These are phyloP conservation scores for Rhagologus leucostigma DNA, from an alignment of 2,113 vertebrate genomes.

Conservation along the genomic window DNA sequence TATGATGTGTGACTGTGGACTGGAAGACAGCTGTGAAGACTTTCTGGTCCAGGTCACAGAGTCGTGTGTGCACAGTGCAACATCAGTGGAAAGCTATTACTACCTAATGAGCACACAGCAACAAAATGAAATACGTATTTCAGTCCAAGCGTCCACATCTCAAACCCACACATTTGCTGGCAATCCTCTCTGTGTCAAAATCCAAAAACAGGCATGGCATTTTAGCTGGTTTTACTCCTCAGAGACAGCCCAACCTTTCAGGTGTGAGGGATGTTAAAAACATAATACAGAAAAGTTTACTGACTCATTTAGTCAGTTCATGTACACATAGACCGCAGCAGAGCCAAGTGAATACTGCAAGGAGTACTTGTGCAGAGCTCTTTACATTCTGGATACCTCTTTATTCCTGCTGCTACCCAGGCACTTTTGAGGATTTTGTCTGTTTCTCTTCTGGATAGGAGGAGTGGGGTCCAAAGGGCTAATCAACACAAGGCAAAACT, in stretches of 20 bases:
- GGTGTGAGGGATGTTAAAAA: not conserved
- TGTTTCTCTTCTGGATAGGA: not conserved
- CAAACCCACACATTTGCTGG: not conserved
- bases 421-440: not conserved
- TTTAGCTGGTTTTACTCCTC: not conserved
- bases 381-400: not conserved
- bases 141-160: not conserved
- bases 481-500: not conserved
- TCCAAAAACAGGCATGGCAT: not conserved
- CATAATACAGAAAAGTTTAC: not conserved
- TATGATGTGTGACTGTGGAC: not conserved
- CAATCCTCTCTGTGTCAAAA: not conserved
- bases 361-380: not conserved
- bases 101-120: not conserved
- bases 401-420: not conserved
- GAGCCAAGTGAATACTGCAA: not conserved
- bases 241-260: not conserved
- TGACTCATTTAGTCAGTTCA: not conserved
- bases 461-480: not conserved
- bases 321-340: not conserved
- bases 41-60: not conserved
- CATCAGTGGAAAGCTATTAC: fast-evolving
- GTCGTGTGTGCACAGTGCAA: not conserved
- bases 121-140: not conserved
- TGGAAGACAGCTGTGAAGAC: not conserved